Conservation (phyloP, 2,113 vertebrate species). For the Nibea albiflora region DNA sequence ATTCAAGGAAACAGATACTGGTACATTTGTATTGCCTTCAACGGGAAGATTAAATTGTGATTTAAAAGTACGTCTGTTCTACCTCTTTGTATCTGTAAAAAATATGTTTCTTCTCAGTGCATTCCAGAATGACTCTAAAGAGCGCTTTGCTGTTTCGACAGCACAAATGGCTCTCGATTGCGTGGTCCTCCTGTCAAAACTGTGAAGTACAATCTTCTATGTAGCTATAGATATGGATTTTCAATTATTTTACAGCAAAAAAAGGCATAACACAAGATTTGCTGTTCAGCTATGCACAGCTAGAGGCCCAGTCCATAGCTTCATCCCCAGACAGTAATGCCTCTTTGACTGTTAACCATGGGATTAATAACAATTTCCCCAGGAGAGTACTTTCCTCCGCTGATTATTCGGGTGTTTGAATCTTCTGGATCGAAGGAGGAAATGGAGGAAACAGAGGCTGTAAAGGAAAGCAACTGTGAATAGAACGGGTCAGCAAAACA, state of each 20-base stretch:
- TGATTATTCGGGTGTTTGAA: conserved; percentile 26
- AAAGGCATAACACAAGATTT: conserved; percentile 59
- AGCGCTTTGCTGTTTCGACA: conserved; percentile 16
- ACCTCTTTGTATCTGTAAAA: not conserved
- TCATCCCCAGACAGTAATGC: conserved; percentile 48
- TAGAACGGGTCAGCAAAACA: conserved; percentile 2
- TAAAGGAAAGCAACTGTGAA: conserved; percentile 28
- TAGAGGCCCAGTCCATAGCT: conserved; percentile 3
- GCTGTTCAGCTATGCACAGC: conserved; percentile 48
- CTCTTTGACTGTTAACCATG: conserved; percentile 50
- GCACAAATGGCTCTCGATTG: conserved; percentile 1
- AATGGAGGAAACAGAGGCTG: conserved; percentile 1
- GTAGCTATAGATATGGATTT: conserved; percentile 75
- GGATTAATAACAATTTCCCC: conserved; percentile 51
- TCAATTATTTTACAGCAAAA: conserved; percentile 67
- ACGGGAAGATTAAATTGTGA: not conserved
- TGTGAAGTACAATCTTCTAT: conserved; percentile 55
- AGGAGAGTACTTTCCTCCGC: conserved; percentile 29
- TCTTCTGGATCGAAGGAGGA: conserved; percentile 3
- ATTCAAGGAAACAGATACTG: not conserved
- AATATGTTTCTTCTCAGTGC: not conserved
- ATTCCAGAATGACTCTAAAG: not conserved
- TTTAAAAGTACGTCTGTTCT: not conserved
- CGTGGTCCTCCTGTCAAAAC: conserved; percentile 34
- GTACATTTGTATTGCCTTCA: not conserved